Evolutionary conservation across 2,797 vertebrate species (phyloP), one percentile per base, ranked within the genome.

Genomic region (Aplochiton taeniatus): DNA sequence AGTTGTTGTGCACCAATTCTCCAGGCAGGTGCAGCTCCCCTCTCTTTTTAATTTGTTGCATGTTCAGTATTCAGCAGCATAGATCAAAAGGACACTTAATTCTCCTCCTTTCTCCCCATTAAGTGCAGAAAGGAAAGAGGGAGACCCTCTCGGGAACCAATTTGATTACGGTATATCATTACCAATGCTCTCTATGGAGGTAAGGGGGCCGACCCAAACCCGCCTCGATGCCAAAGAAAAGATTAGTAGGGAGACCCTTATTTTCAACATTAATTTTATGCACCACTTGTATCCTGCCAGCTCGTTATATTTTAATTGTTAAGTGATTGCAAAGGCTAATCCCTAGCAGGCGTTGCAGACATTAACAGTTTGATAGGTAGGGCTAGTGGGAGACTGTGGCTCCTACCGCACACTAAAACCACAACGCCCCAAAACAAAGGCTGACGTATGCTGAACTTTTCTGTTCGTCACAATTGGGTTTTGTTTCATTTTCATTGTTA

Each of bases 161-260:
- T 87, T 84, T 88, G 87, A 89, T 87, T 88, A 84, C 76, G 75
- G 79, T 83, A 86, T 89, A 87, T 90, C 88, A 91, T 89, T 87
- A 84, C 81, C 78, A 84, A 84, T 76, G 73, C 81, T 84, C 84
- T 88, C 81, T 69, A 42, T 65, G 66, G 77, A 81, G 83, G 82
- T 82, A 73, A 70, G 75, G 69, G 85, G 82, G 79, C 74, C 69
- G 77, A 78, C 84, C 80, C 74, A 69, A 65, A 65, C 72, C 68
- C 63, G 50, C 78, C 66, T 63, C 78, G 61, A 83, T 17, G 47
- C 66, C 69, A 66, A 70, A 64, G 72, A 77, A 85, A 76, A 83
- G 76, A 91, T 88, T 85, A 89, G 75, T 67, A 64, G 80, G 66
- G 79, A 77, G 66, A 78, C 75, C 73, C 69, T 79, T 76, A 78